Conservation (phyloP, 2,113 vertebrate genomes). For the Nerophis ophidion region DNA sequence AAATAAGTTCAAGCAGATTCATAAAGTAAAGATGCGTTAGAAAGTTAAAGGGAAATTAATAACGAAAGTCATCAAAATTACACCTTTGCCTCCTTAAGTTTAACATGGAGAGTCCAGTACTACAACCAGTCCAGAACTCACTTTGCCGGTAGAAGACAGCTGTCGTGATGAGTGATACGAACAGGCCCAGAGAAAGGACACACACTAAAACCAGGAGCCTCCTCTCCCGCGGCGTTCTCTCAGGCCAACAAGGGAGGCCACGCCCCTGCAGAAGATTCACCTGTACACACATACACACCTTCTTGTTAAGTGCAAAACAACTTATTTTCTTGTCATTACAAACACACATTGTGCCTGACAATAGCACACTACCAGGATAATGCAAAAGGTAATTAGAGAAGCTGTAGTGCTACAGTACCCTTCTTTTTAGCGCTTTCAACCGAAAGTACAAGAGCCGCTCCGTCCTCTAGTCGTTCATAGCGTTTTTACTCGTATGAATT, state of each 20-base stretch:
- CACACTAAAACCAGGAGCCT: constrained; percentile 71
- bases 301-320: not conserved
- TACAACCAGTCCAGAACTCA: constrained; percentile 63
- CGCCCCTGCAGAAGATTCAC: constrained; percentile 72
- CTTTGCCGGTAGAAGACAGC: constrained; percentile 79
- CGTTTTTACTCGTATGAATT: too few relatives aligned
- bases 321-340: not conserved
- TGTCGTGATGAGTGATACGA: constrained; percentile 72
- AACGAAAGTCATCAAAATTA: not conserved
- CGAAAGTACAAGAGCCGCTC: too few relatives aligned
- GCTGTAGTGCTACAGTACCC: too few relatives aligned
- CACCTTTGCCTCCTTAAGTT: not conserved
- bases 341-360: not conserved
- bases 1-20: too few relatives aligned
- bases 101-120: not conserved
- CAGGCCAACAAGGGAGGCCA: constrained; percentile 71
- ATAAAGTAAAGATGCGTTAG: too few relatives aligned
- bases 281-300: constrained; percentile 60
- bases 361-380: not conserved
- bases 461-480: too few relatives aligned
- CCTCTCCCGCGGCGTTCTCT: constrained; percentile 72
- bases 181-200: constrained; percentile 60
- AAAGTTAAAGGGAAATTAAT: too few relatives aligned
- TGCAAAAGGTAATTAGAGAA: not conserved
- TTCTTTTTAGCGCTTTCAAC: too few relatives aligned